Base-by-base conservation (phyloP, 2,888 invertebrate genomes). In the Merodon equestris region DNA sequence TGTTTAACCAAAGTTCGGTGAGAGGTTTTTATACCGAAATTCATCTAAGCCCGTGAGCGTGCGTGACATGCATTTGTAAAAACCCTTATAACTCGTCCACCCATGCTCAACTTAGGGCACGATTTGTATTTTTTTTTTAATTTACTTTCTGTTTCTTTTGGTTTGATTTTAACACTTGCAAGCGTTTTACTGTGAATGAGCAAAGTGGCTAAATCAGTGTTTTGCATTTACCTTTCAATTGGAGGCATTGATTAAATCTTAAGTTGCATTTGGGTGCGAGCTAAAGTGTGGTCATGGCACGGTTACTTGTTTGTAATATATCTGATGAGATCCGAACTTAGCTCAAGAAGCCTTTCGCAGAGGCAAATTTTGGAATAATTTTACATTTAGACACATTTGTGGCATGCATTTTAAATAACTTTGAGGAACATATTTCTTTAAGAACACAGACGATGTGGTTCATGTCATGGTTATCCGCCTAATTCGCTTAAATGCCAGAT, bases 31-130 rank as follows among this genome's bases (percentile, higher is more conserved):
- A 77, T 77, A 77, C 50, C 42, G 63, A 77, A 73, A 27, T 27
- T 53, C 47, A 73, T 77, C 77, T 77, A 57, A 68, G 73, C 51
- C 57, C 3, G 50, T 3, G 19, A 1, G 19, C 12, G 73, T 63
- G 73, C 77, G 77, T 77, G 77, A 67, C 73, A 67, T 67, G 77
- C 77, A 77, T 77, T 60, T 66, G 27, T 18, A 48, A 48, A 45
- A 66, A 17, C 53, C 60, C 56, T 56, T 38, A 68, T 70, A 68
- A 74, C 36, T 13, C 14, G 57, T 57, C 67, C 73, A 77, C 73
- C 73, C 63, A 77, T 68, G 47, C 45, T 34, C 3, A 34, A 40
- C 45, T 18, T 44, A 40, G 9, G 9, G 47, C 3, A 36, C 38
- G 47, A 13, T 50, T 61, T 19, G 47, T 27, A 73, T 67, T 77